Evolutionary conservation across 2,888 invertebrate species (phyloP), one percentile per base, ranked within the genome.

Genomic region (Trichopria drosophilae): DNA sequence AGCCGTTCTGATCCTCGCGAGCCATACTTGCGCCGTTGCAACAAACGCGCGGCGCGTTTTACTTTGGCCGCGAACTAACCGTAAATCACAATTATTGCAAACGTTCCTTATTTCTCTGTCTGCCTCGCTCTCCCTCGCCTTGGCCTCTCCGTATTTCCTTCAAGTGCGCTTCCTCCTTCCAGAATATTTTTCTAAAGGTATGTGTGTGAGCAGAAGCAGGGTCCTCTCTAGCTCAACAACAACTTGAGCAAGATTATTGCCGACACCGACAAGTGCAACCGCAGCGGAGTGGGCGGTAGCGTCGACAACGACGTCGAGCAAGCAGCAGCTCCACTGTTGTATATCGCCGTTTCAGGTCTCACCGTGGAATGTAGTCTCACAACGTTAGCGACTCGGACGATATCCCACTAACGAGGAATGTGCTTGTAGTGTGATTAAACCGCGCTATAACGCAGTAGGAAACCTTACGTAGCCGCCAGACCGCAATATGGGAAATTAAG

Each of bases 351-450:
- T 54, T 59, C 58, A 48, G 57, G 54, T 56, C 58, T 58, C 59
- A 35, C 54, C 44, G 50, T 59, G 71, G 72, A 74, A 74, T 73
- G 72, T 69, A 67, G 68, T 61, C 65, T 65, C 65, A 62, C 65
- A n/a, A n/a, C n/a, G n/a, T n/a, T n/a, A n/a, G n/a, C n/a, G n/a
- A n/a, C n/a, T n/a, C n/a, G n/a, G n/a, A n/a, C 44, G 45, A 53
- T 45, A 50, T 72, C 65, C 71, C 69, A 67, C 74, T 75, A 75
- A 74, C 74, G 73, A 75, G 74, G 68, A 70, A 73, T 68, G 71
- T 67, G 69, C 69, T 71, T 66, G 73, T 70, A 69, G 69, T 64
- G 73, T 70, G 73, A 74, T 74, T 74, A 74, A 74, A 73, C 69
- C 69, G 61, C 66, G 72, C 67, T 69, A 71, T 73, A 72, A 71